Evolutionary conservation across 1,140 invertebrate genomes (phyloP), one percentile per base, ranked within the genome.

Genomic region (Cydia strobilella): DNA sequence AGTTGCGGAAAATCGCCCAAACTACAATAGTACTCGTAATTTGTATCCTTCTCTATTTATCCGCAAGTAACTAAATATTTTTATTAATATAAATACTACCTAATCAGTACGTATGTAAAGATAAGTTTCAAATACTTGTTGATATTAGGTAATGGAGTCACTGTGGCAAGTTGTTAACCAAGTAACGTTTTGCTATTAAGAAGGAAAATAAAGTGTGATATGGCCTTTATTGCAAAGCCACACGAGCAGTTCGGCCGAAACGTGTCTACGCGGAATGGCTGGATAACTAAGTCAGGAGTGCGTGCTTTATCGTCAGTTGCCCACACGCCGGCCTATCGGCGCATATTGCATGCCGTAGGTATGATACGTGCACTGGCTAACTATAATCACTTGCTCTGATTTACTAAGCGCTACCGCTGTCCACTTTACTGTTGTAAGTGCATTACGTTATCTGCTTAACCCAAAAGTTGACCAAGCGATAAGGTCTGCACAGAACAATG

Each of bases 71-170:
- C 35, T 48, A 51, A n/a, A 18, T 12, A 51, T 9, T 5, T 23
- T 23, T 59, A 23, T 23, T 23, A 23, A 59, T 1, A 10, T 23
- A 18, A 23, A 59, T 20, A 51, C 15, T 51, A 51, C 48, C 15
- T 51, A 23, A 59, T 59, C 54, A 59, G n/a, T 20, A 6, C 54
- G 23, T n/a, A 59, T 59, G 54, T 59, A 59, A 82, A 76, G 80
- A 84, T 80, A 78, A n/a, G 73, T 74, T 82, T 82, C 79, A 76
- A 79, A 79, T 83, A 76, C 48, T 66, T 59, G 54, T 63, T 73
- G 66, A 77, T 79, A 82, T 86, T 87, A 84, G 81, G 84, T 84
- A 85, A 86, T 74, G 82, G 79, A 84, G 82, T 84, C 82, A 84
- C 83, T 84, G 83, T 82, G 80, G 79, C 79, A 81, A 83, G 59